Evolutionary conservation across 2,797 vertebrate genomes (phyloP).

Genomic region (Macroramphosus scolopax): DNA sequence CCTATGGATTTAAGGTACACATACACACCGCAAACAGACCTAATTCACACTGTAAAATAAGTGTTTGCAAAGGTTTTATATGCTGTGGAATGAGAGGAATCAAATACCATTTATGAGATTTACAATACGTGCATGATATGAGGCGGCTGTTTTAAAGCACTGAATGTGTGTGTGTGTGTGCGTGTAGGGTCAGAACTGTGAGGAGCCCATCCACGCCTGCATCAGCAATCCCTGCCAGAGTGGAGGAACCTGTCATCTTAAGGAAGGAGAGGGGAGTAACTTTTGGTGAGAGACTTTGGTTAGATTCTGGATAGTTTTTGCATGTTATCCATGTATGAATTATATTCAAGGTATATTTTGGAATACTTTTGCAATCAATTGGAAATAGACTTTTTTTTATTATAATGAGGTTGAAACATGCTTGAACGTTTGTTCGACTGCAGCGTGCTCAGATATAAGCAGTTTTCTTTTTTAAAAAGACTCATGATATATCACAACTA

Average conservation of each 20-base stretch:
- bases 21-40: neutral
- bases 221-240: slow-evolving; percentile 93
- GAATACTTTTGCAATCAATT: neutral
- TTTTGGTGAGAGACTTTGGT: slow-evolving; percentile 64
- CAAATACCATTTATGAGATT: too few relatives aligned
- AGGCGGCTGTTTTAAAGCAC: slow-evolving; percentile 2
- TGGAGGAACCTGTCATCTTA: slow-evolving; percentile 91
- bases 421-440: too few relatives aligned
- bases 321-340: neutral
- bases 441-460: too few relatives aligned
- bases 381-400: too few relatives aligned
- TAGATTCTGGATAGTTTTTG: neutral
- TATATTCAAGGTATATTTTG: neutral
- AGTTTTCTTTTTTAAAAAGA: too few relatives aligned
- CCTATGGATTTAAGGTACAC: slow-evolving; percentile 93
- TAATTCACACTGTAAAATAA: too few relatives aligned
- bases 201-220: slow-evolving; percentile 91
- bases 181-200: slow-evolving; percentile 90
- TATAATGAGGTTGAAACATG: too few relatives aligned
- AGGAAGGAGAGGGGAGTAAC: slow-evolving; percentile 89
- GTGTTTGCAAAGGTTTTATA: neutral
- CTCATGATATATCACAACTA: too few relatives aligned
- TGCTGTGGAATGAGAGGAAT: too few relatives aligned
- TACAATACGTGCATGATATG: neutral
- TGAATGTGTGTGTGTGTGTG: slow-evolving; percentile 15